Evolutionary conservation across 2,888 invertebrate genomes (phyloP).

Genomic region (Zaprionus lineosus): DNA sequence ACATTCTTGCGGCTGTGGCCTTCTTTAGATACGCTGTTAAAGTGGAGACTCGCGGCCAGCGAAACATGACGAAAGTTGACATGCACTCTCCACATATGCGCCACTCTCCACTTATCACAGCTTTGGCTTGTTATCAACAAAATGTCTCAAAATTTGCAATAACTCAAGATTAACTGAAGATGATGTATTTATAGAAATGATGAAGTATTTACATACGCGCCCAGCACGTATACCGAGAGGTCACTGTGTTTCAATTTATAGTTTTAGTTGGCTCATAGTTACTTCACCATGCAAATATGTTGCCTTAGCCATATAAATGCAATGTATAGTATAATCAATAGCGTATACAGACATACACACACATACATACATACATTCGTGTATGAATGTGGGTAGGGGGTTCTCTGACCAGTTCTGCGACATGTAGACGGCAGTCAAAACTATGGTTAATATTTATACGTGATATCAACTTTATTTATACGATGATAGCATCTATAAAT

Average conservation of each 20-base stretch:
- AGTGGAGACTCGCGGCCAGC: slow-evolving; percentile 39
- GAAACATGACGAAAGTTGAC: slow-evolving; percentile 2
- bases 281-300: slow-evolving; percentile 77
- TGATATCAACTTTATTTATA: no score
- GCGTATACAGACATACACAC: background rate
- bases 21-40: slow-evolving; percentile 38
- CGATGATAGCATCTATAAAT: no score
- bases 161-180: background rate
- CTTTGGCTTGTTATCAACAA: background rate
- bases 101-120: background rate
- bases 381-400: background rate
- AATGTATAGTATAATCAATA: slow-evolving; percentile 10
- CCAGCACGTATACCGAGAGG: slow-evolving; percentile 5
- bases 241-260: slow-evolving; percentile 50
- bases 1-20: slow-evolving; percentile 60
- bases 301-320: slow-evolving; percentile 67
- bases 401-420: background rate
- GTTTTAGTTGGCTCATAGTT: slow-evolving; percentile 47
- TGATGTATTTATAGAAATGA: background rate
- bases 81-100: slow-evolving; percentile 1
- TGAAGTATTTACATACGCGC: slow-evolving; percentile 8
- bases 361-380: background rate
- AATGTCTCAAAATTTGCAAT: no score
- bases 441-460: background rate
- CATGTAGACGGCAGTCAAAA: background rate